Percentiles rank a stretch among this genome's conserved stretches.
phyloP scores from a whole-genome alignment of 2,888 invertebrate genomes.

The Sesia apiformis region DNA sequence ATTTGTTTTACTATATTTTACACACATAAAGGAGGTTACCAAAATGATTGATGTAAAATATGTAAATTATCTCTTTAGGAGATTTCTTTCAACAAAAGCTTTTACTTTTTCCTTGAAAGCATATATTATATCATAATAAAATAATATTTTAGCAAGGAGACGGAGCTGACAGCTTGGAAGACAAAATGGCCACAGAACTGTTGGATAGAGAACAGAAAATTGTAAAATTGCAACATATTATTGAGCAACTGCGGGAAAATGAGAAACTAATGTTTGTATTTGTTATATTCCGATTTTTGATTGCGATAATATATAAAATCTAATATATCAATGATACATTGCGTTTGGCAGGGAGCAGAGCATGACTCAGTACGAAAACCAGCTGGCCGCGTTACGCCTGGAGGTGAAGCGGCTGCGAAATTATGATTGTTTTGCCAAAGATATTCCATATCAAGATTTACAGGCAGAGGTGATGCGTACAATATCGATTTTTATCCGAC shows the following conservation, averaged over 20 bases:
- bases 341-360: conserved; percentile 40
- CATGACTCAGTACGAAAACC: conserved; percentile 49
- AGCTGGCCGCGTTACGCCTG: conserved; percentile 41
- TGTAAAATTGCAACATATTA: conserved; percentile 36
- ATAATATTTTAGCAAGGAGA: conserved; percentile 38
- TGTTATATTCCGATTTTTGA: background rate
- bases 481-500: too few relatives aligned
- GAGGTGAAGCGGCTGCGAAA: conserved; percentile 47
- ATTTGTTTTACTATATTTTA: too few relatives aligned
- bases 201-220: conserved; percentile 52
- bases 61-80: too few relatives aligned
- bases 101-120: too few relatives aligned
- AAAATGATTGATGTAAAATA: too few relatives aligned
- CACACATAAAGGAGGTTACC: too few relatives aligned
- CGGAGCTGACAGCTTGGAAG: conserved; percentile 33
- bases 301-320: background rate
- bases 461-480: conserved; percentile 39
- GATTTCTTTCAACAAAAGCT: too few relatives aligned
- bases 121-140: too few relatives aligned
- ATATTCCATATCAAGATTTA: conserved; percentile 43
- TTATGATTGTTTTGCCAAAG: conserved; percentile 52
- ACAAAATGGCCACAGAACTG: conserved; percentile 53
- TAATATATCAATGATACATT: background rate
- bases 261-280: conserved; percentile 23
- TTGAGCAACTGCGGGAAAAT: conserved; percentile 45